Evolutionary conservation across 2,113 vertebrate species (phyloP), one percentile per base, ranked within the genome.

Genomic region (Rhinoderma darwinii): DNA sequence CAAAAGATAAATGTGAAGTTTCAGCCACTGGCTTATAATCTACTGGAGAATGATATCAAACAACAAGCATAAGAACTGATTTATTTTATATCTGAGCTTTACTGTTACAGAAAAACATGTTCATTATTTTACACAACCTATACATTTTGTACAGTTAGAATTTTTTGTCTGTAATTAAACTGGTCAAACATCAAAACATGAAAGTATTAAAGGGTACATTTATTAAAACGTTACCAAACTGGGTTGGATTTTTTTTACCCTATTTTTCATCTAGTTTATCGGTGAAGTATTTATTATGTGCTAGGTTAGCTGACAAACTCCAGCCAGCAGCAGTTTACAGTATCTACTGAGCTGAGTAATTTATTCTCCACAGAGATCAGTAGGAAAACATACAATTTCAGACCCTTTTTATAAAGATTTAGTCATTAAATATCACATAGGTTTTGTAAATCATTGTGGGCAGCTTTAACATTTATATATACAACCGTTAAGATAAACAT

Each of bases 331-430:
- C 35, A n/a, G 63, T 66, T 66, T 32, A 35, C 15, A 32, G 63
- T 14, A 66, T 66, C 63, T 63, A 66, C 63, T 66, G 63, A 66
- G 63, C 63, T 66, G 63, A 66, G 63, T 66, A 32, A 66, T 66
- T 66, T 66, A 66, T 66, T 66, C 63, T 66, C 63, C 27, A 66
- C 63, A 35, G 30, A 66, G 63, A 66, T 32, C 63, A 66, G 63
- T 66, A 66, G 27, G 63, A 6, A 35, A 66, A 32, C 27, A 66
- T 32, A 66, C 30, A 32, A 66, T 66, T 66, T 35, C 63, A 66
- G 63, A 66, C 18, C 20, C 63, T 32, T 35, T 66, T 35, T 14
- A 59, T 7, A 25, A 25, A 59, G 56, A 59, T 59, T 59, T 66
- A 32, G 63, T 35, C 63, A 66, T 66, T 66, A 66, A 66, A 32